phyloP scores from a whole-genome alignment of 2,797 vertebrate genomes.

The Peromyscus attwateri region DNA sequence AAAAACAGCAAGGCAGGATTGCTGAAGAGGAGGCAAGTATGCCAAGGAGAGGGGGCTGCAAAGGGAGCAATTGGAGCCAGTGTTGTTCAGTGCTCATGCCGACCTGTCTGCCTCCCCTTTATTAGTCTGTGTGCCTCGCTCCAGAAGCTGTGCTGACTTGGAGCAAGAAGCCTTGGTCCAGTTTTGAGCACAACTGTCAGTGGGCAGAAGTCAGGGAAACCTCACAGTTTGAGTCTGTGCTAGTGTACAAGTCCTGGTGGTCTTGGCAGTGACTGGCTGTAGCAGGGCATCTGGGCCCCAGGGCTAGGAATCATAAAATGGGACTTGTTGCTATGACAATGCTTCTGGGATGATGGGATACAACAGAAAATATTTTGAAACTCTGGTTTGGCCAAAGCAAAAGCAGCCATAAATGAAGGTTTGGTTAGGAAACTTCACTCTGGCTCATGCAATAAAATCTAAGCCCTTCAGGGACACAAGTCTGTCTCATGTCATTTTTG shows the following conservation, averaged over 20 bases:
- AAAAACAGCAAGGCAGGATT: background rate
- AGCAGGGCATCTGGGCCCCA: background rate
- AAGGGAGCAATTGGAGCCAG: background rate
- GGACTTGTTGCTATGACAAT: slow-evolving; percentile 5
- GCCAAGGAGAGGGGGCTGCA: background rate
- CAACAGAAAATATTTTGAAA: background rate
- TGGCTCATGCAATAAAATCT: background rate
- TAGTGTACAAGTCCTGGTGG: too few relatives aligned
- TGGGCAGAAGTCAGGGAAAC: background rate
- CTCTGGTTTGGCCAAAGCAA: background rate
- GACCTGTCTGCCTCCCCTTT: too few relatives aligned
- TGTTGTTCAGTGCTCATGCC: rapidly evolving
- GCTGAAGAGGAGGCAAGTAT: too few relatives aligned
- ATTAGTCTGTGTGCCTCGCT: too few relatives aligned
- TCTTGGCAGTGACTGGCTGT: background rate
- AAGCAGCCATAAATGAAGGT: background rate
- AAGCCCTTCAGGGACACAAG: background rate
- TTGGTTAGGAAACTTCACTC: background rate
- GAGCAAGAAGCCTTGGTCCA: background rate
- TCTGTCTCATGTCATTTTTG: background rate
- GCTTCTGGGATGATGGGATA: background rate
- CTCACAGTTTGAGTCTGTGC: background rate
- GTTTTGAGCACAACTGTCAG: background rate
- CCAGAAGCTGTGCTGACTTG: background rate
- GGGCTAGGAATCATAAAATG: background rate